Evolutionary conservation across 1,140 invertebrate species (phyloP), one percentile per base, ranked within the genome.

Genomic region (Dinoponera quadriceps): DNA sequence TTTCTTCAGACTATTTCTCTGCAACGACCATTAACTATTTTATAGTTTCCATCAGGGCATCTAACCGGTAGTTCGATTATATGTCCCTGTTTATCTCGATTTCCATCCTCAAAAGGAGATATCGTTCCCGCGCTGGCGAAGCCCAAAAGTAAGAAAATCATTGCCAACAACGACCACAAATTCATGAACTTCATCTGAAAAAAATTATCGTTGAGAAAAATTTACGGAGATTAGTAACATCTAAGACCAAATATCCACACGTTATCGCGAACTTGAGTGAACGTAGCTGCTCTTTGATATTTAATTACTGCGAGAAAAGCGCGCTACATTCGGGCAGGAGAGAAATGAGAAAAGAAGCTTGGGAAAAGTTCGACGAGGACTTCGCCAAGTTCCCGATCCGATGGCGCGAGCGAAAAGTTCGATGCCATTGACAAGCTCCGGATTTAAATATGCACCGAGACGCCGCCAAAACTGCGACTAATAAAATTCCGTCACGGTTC

Each of bases 141-240:
- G 18, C 22, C 65, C 2, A 68, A 27, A 18, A 68, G 22, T 25
- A 66, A 49, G 13, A 49, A 22, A 25, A 49, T 49, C 65, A 27
- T 18, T 27, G 65, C n/a, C 44, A 68, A 18, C 44, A 68, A 27
- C 49, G 14, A 16, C 22, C 65, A 68, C 48, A 16, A 68, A 22
- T 25, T 49, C 5, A 49, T 48, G 65, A 49, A 3, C 16, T 9
- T 68, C 65, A 68, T 51, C 44, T 68, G 65, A 51, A 51, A 68
- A 27, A 9, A 22, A 44, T 38, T 38, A 44, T 9, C 59, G 14
- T 27, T 60, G 13, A 20, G 33, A 9, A 4, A 44, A 38, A n/a
- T 63, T 38, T 18, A 14, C 11, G 3, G 27, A 18, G 3, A 33
- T 44, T 11, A 44, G 38, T 11, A 9, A 44, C 38, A 11, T 9